Conservation (phyloP, 2,797 vertebrate genomes). For the Todus mexicanus region DNA sequence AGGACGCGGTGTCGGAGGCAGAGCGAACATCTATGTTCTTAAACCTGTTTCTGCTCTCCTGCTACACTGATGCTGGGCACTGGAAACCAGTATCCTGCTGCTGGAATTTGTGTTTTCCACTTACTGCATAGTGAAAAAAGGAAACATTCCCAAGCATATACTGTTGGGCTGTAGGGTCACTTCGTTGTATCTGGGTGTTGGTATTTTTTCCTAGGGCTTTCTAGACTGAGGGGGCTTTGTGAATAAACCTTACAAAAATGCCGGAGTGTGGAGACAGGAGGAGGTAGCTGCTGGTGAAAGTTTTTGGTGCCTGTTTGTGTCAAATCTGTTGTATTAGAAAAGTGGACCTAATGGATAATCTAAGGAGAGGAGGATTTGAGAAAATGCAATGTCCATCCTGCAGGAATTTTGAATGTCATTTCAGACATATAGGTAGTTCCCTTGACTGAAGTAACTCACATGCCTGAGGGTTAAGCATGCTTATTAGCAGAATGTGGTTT, state of each 20-base stretch:
- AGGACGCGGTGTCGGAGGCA: too few species aligned
- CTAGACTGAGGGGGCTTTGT: neutral
- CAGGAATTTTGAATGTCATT: neutral
- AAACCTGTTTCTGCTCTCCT: neutral
- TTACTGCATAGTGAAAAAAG: neutral
- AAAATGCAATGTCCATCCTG: neutral
- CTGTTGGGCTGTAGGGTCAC: neutral
- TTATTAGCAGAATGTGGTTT: constrained; percentile 13
- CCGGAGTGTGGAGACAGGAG: neutral
- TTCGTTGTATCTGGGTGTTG: neutral
- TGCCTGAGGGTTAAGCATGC: neutral
- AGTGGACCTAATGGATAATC: neutral
- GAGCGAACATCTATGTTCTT: neutral
- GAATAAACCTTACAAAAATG: neutral
- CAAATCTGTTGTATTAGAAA: neutral
- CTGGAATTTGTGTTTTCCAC: neutral
- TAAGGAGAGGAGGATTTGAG: neutral
- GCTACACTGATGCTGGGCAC: neutral
- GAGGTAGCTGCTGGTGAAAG: neutral
- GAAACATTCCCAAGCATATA: neutral
- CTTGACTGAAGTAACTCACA: neutral
- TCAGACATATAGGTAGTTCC: neutral
- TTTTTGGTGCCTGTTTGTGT: neutral
- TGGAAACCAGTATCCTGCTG: neutral
- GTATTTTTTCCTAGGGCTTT: neutral